Evolutionary conservation across 2,797 vertebrate genomes (phyloP), one percentile per base, ranked within the genome.

Genomic region (Salarias fasciatus): DNA sequence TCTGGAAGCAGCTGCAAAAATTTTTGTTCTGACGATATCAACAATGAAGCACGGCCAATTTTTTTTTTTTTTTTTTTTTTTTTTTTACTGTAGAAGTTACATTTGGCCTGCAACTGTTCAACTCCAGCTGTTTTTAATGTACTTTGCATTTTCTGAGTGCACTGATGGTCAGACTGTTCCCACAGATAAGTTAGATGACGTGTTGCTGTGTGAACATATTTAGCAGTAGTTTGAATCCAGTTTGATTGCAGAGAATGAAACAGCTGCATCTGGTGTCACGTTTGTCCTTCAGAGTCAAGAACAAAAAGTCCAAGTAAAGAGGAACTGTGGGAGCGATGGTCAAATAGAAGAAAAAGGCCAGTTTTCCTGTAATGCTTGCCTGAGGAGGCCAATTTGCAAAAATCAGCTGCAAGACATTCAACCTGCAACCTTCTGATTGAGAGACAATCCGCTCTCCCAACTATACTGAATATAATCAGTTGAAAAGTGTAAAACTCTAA

Each of bases 71-170:
- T 59, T 53, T n/a, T n/a, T 24, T 24, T 48, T 67, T 45, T 45
- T 13, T 24, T 9, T 59, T 53, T n/a, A 36, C 44, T 56, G 48
- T 47, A 52, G 53, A 35, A 13, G 40, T 54, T 69, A 29, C 8
- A 46, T 52, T 72, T 57, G 51, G 24, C 45, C 63, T 72, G 61
- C 53, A 6, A 71, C 57, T 42, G 37, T 63, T 81, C 73, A 61
- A 58, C 65, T 53, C 2, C 83, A 85, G 80, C 61, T 83, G 82
- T 73, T 78, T 75, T 72, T 47, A 43, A 83, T 79, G 69, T 59
- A 48, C 60, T 73, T 55, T 64, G 54, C 49, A 38, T 66, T 47
- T 43, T 70, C 46, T 63, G 31, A 47, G 50, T 15, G 35, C 2
- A 40, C 30, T 35, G 33, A 37, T 12, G 18, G 18, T 30, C 53